These are phyloP conservation scores for Apus apus DNA, from an alignment of 2,113 vertebrate species.

Conservation along the genomic window DNA sequence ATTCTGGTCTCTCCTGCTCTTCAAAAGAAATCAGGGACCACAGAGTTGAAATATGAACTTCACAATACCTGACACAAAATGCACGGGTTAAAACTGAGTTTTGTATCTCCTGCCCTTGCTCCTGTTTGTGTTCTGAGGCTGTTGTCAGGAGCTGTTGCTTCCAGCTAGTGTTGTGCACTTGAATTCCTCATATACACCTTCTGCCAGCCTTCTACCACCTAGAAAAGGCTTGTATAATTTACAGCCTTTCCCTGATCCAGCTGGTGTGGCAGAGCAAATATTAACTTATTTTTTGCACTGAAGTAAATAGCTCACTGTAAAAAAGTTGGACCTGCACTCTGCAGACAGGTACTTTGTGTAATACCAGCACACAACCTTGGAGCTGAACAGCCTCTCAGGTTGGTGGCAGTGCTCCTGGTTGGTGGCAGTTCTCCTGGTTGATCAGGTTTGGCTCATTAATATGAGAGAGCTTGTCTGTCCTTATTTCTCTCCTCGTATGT, in stretches of 20 bases:
- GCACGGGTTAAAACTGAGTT: neutral
- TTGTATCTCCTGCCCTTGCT: neutral
- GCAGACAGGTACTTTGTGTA: neutral
- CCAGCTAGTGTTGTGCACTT: neutral
- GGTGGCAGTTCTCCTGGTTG: neutral
- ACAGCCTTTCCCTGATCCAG: conserved; percentile 11
- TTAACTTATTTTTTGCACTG: conserved; percentile 48
- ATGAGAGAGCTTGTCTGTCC: neutral
- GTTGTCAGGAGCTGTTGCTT: neutral
- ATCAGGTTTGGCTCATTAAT: neutral
- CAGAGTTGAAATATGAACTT: neutral
- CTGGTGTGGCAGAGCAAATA: conserved; percentile 49
- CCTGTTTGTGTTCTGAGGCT: neutral
- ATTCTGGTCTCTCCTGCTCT: neutral
- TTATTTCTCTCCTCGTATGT: neutral
- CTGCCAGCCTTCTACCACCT: conserved; percentile 22
- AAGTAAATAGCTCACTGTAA: conserved; percentile 23
- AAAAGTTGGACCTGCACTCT: neutral
- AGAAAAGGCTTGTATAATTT: neutral
- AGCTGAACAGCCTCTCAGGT: neutral
- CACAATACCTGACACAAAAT: neutral
- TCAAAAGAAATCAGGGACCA: neutral
- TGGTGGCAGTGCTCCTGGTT: neutral
- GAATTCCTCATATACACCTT: neutral
- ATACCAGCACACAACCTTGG: neutral